Percentiles rank a stretch among this genome's conserved stretches.
Conservation (phyloP, 2,797 vertebrate species). For the Lacerta viridis region DNA sequence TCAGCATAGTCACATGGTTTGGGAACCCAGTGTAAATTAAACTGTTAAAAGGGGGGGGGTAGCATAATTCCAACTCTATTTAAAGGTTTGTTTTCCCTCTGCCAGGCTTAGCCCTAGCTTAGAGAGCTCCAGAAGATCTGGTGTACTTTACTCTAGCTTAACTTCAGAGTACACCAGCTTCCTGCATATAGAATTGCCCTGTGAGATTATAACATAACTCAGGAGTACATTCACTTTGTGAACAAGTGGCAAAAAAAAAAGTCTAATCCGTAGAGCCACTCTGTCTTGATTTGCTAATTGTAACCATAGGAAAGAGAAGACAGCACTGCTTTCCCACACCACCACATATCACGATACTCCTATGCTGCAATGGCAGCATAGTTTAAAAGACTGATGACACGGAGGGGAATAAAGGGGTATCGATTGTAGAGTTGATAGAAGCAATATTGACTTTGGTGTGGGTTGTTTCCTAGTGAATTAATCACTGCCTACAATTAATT, state of each 20-base stretch:
- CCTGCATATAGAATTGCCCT: too few species aligned
- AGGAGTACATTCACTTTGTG: conserved; percentile 52
- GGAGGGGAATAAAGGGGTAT: conserved; percentile 12
- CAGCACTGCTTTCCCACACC: conserved; percentile 34
- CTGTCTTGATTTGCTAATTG: conserved; percentile 67
- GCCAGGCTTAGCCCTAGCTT: too few species aligned
- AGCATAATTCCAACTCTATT: too few species aligned
- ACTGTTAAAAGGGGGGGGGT: too few species aligned
- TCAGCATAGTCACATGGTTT: too few species aligned
- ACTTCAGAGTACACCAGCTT: too few species aligned
- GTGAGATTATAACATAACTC: conserved; percentile 55
- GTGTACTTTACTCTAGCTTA: too few species aligned
- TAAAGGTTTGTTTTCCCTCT: too few species aligned
- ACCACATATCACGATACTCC: conserved; percentile 9
- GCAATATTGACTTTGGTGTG: conserved; percentile 1
- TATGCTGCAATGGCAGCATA: rapidly evolving
- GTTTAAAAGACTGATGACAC: neutral
- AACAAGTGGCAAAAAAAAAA: conserved; percentile 51
- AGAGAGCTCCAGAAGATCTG: too few species aligned
- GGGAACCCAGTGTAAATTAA: too few species aligned
- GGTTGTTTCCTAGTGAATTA: conserved; percentile 33
- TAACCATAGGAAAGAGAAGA: conserved; percentile 21
- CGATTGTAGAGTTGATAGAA: conserved; percentile 11
- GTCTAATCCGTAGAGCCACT: conserved; percentile 21
- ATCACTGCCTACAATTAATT: neutral